Percentiles rank a stretch among this genome's conserved stretches.
Conservation (phyloP, 2,113 vertebrate species). For the Thalassarche chlororhynchos region DNA sequence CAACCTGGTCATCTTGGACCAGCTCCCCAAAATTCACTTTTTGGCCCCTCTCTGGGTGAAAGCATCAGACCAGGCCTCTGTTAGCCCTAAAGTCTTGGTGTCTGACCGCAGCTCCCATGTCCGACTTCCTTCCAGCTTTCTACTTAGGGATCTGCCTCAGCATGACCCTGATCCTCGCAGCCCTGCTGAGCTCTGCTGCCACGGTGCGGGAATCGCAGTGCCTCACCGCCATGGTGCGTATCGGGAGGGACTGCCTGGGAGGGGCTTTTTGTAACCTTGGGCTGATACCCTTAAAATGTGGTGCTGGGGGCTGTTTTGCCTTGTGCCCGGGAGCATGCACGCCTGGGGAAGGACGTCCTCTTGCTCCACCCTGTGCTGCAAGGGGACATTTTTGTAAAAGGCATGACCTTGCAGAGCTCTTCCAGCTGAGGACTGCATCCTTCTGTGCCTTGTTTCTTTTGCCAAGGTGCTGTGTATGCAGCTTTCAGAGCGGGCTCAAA, state of each 20-base stretch:
- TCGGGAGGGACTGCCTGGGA: neutral
- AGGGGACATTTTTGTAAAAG: neutral
- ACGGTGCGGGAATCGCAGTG: slow-evolving; percentile 45
- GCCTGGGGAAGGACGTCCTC: neutral
- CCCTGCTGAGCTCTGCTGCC: slow-evolving; percentile 42
- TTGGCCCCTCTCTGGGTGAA: neutral
- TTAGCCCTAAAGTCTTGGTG: neutral
- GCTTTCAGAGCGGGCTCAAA: neutral
- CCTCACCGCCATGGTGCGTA: slow-evolving; percentile 59
- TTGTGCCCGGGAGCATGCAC: fast-evolving
- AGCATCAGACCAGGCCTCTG: neutral
- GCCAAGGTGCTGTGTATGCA: neutral
- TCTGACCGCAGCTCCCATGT: neutral
- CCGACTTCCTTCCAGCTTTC: slow-evolving; percentile 48
- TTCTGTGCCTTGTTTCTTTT: neutral
- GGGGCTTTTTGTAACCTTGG: neutral
- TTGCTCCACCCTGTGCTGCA: neutral
- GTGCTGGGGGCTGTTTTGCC: neutral
- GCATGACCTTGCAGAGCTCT: neutral
- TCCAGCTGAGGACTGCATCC: neutral
- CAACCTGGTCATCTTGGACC: neutral
- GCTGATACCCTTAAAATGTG: neutral
- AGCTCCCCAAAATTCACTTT: neutral
- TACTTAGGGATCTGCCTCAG: slow-evolving; percentile 59
- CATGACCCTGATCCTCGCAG: slow-evolving; percentile 47